These are phyloP conservation scores for Stenurella melanura DNA, from an alignment of 2,888 invertebrate genomes.

Conservation along the genomic window DNA sequence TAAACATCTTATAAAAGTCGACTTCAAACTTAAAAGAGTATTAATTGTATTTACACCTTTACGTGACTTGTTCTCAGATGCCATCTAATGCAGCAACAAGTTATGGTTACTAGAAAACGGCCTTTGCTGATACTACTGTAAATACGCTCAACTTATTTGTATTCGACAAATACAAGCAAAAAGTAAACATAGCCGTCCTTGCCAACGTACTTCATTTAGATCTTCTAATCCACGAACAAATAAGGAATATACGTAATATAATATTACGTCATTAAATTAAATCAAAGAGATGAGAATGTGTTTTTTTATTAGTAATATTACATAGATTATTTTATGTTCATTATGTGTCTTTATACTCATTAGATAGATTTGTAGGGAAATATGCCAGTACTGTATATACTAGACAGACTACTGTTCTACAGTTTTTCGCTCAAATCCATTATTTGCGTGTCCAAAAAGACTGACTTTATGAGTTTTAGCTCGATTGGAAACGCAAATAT, in stretches of 20 bases:
- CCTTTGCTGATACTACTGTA: slow-evolving; percentile 18
- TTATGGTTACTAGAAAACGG: slow-evolving; percentile 39
- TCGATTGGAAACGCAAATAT: too few relatives aligned
- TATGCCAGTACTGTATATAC: too few relatives aligned
- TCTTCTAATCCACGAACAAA: slow-evolving; percentile 27
- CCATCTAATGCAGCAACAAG: slow-evolving; percentile 51
- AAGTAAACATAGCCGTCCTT: slow-evolving; percentile 38
- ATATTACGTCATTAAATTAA: slow-evolving; percentile 38
- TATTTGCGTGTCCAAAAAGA: too few relatives aligned
- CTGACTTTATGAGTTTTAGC: too few relatives aligned
- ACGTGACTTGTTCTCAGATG: slow-evolving; percentile 56
- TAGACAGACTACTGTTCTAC: too few relatives aligned
- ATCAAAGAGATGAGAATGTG: not conserved
- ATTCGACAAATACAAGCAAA: slow-evolving; percentile 27
- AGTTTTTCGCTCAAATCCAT: too few relatives aligned
- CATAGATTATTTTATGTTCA: too few relatives aligned
- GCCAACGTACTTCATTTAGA: slow-evolving; percentile 38
- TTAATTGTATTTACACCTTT: slow-evolving; percentile 60
- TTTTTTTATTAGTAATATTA: not conserved
- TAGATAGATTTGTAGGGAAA: too few relatives aligned
- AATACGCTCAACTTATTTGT: slow-evolving; percentile 28
- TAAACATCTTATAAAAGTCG: slow-evolving; percentile 52
- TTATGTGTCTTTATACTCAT: too few relatives aligned
- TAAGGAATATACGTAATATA: slow-evolving; percentile 11
- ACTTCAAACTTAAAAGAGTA: slow-evolving; percentile 52